Evolutionary conservation across 2,113 vertebrate species (phyloP), one percentile per base, ranked within the genome.

Genomic region (Butorides virescens): DNA sequence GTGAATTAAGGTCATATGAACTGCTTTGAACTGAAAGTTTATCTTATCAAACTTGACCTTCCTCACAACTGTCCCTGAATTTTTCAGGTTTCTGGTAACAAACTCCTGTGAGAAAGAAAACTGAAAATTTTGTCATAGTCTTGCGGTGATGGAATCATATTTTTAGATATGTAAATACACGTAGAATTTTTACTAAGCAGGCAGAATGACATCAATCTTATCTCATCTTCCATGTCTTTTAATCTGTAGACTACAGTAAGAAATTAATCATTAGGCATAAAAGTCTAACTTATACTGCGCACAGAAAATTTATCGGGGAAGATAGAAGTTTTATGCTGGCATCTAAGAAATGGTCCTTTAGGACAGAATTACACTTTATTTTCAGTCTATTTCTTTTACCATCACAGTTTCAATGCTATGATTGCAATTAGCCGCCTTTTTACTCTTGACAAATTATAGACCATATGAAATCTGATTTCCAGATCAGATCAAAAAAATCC

Each of bases 91-190:
- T 91, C 65, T 84, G 12, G 7, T 73, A 63, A 47, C 46, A 66
- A 46, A 42, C 56, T 81, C 12, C 7, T 63, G 11, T 55, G 23
- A 75, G 58, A 92, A 55, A 3, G 37, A 63, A 63, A 80, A 26
- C 8, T 34, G 11, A 84, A 78, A 15, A 2, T 91, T 95, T 87
- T 75, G 5, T 72, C 34, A 56, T 30, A 65, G 49, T 36, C 36
- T 89, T 78, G 36, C 13, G 76, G 26, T 58, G 49, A 34, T 61
- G 7, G 52, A 25, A 72, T 78, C 30, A 37, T 85, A 91, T 89
- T 92, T 93, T 92, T 93, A 92, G 53, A 74, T 67, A 81, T 89
- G 73, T 65, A 91, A 93, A 95, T 86, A 74, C 17, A 74, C 47
- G 86, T 76, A 42, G 53, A 74, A 15, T 44, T 92, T 77, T 94